phyloP scores from a whole-genome alignment of 2,113 vertebrate species.

The Hippocampus guttulatus region DNA sequence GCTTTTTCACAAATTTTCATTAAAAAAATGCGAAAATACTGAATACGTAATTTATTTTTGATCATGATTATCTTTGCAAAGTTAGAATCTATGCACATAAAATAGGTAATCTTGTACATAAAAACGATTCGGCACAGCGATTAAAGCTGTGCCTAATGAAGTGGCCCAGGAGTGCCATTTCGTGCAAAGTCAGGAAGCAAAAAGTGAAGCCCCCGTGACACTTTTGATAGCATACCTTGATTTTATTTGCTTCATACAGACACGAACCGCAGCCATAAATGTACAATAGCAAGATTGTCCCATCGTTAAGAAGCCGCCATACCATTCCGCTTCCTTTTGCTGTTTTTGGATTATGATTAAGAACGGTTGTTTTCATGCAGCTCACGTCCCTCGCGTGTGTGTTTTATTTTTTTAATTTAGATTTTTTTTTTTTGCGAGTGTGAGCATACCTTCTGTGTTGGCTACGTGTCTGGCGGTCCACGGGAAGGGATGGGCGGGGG shows the following conservation, averaged over 20 bases:
- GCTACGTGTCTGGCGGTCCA: neutral
- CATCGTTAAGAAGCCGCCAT: neutral
- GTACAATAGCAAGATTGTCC: slow-evolving; percentile 37
- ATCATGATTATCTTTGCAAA: no score
- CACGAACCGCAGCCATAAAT: slow-evolving; percentile 46
- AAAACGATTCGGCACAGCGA: no score
- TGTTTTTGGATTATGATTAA: neutral
- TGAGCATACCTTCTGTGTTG: neutral
- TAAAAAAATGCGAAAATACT: no score
- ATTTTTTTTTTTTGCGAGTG: neutral
- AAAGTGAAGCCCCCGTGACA: neutral
- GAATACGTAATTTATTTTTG: no score
- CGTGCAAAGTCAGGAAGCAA: neutral
- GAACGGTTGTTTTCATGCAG: slow-evolving; percentile 1
- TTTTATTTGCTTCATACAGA: slow-evolving; percentile 52
- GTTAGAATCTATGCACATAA: no score
- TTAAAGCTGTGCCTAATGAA: neutral
- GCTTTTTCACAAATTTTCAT: no score
- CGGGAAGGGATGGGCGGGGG: neutral
- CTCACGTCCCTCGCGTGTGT: neutral
- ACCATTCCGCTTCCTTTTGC: neutral
- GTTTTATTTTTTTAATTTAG: no score
- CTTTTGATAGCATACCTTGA: slow-evolving; percentile 43
- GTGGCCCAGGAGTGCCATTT: neutral
- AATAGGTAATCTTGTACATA: no score